Base-by-base conservation (phyloP, 2,113 vertebrate species). In the Mirounga angustirostris region DNA sequence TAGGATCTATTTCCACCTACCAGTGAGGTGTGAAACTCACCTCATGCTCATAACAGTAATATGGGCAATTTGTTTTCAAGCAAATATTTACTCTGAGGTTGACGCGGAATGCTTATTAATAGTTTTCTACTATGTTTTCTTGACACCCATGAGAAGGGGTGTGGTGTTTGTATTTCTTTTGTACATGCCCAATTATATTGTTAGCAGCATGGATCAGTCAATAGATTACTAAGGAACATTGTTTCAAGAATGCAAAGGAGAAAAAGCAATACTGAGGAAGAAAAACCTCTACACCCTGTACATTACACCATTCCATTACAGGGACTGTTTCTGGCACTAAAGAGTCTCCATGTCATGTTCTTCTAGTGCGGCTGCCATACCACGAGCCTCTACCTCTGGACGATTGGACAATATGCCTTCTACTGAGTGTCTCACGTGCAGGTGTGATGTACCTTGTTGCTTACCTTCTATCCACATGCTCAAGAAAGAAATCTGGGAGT, bases 71-170 rank as follows among this genome's bases (percentile, higher is more conserved):
- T 95, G 96, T 90, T 98, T 91, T 83, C 63, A 97, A 98, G 76
- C 79, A 98, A 98, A 97, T 94, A 98, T 98, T 98, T 99, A 96
- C 54, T 97, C 36, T 22, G 84, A 94, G 80, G 87, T 78, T 84
- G 26, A 36, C 11, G 50, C 94, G 80, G 50, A 91, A 89, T 98
- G 83, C 46, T 98, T 97, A 43, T 94, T 97, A 95, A 96, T 92
- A 67, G 71, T 98, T 98, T 97, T 94, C 97, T 98, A 96, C 82
- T 95, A 0, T 89, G 40, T 89, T 91, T 95, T 43, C 50, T 97
- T 89, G 43, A 59, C 40, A 82, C 15, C 3, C 18, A 18, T 83
- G 67, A 90, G 36, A 84, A 50, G 36, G 22, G 16, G 10, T 83
- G 22, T n/a, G 43, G 7, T 58, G n/a, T 43, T 71, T 97, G 76